phyloP scores from a whole-genome alignment of 2,888 invertebrate species.

The Lordiphosa andalusiaca region DNA sequence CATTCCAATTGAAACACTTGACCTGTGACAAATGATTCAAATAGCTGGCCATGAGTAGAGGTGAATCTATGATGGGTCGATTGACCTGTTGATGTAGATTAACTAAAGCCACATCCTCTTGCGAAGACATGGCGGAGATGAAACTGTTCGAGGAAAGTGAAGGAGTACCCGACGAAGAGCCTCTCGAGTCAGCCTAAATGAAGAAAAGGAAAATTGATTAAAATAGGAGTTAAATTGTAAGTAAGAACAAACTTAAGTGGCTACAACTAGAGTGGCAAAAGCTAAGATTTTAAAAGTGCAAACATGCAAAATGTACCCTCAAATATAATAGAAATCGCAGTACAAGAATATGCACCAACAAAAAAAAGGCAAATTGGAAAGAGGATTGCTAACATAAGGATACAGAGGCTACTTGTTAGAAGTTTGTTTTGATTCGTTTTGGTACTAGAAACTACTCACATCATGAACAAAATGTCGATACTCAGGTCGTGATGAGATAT shows the following conservation, averaged over 20 bases:
- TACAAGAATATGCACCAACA: no score
- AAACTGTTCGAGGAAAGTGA: conserved; percentile 92
- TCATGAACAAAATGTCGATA: conserved; percentile 81
- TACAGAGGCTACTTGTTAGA: no score
- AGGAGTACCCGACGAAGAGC: conserved; percentile 88
- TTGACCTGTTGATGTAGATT: conserved; percentile 97
- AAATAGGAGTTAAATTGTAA: conserved; percentile 1
- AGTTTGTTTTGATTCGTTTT: conserved; percentile 29
- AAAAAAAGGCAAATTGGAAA: conserved; percentile 6
- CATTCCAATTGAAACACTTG: conserved; percentile 86
- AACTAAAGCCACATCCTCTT: conserved; percentile 94
- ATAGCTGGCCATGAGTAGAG: conserved; percentile 96
- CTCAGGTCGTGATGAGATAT: conserved; percentile 81
- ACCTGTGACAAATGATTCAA: conserved; percentile 94
- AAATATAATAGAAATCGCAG: no score
- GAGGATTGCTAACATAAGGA: not conserved
- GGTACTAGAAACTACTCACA: conserved; percentile 79
- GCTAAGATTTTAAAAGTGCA: no score
- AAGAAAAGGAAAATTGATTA: conserved; percentile 14
- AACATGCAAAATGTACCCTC: no score
- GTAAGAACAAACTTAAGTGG: no score
- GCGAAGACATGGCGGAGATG: conserved; percentile 94
- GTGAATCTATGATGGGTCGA: conserved; percentile 94
- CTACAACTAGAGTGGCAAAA: no score
- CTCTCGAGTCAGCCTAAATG: conserved; percentile 79